Base-by-base conservation (phyloP, 2,113 vertebrate species). In the Pituophis catenifer region DNA sequence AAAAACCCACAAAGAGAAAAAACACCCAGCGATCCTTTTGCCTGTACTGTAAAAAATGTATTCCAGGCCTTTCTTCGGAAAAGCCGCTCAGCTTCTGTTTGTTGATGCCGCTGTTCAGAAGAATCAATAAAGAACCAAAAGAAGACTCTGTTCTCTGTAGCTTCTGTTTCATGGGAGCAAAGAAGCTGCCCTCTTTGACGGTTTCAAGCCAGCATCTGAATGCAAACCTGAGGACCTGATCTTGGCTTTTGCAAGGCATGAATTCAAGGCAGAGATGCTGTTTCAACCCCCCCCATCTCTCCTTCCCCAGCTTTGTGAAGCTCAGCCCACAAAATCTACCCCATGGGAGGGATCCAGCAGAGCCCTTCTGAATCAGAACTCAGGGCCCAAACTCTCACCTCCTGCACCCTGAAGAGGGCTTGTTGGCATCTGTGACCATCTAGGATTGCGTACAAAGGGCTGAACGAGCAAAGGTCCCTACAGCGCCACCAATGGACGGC, bases 41-140 rank as follows among this genome's bases (percentile, higher is more conserved):
- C 90, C 94, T 93, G 89, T 89, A 53, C 89, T 90, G 97, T 96
- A 95, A 95, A 96, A 89, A 95, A 95, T 96, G 38, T 94, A 94
- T 95, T 92, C 93, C 95, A 95, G 91, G 94, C 94, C 94, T 95
- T 94, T 95, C 96, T 97, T 96, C 11, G 94, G 96, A 97, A 95
- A 88, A 96, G 95, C 94, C 91, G n/a, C 94, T 95, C 87, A 6
- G 57, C 88, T 92, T 50, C 55, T 93, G 81, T 89, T 50, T 85
- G 94, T 94, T 92, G 94, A 86, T 88, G 94, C 94, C 55, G 93
- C 87, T 96, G 93, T 95, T 94, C 55, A 89, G 62, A 93, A 52
- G 91, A 92, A 97, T 96, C 97, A 93, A 95, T 97, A 62, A 50
- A 29, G 50, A n/a, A 17, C 58, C 24, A 0, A 50, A 17, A 93